Base-by-base conservation (phyloP, 64 coral and sea anemone species). In the Exaiptasia diaphana region DNA sequence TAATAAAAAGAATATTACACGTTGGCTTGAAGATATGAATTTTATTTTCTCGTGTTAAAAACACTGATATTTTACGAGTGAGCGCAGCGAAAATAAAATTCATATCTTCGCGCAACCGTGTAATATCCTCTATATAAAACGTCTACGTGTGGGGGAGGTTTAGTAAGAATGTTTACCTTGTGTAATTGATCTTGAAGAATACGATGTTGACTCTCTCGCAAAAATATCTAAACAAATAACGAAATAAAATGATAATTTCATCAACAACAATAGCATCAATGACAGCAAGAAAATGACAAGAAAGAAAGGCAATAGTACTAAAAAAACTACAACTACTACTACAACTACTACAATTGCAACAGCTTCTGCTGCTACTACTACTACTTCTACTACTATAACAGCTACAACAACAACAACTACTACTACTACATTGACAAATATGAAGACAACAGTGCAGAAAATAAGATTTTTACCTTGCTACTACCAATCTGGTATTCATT, bases 401-500 rank as follows among this genome's bases (percentile, higher is more conserved):
- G 15, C 43, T 6, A 46, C 43, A 15, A 46, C 43, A 15, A 46
- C 43, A 15, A 46, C 43, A 46, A 46, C 43, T 15, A 46, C 15
- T 15, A 46, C 43, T 6, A 46, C 15, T 15, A 46, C 5, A 46
- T 7, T 15, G 15, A 46, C 43, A 46, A 46, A 1, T 14, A 50
- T 50, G 46, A 20, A 1, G 43, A 46, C 5, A 74, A 46, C 21
- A 0, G 5, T 20, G n/a, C 22, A 28, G 2, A 57, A 60, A 33
- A 25, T 41, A n/a, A 29, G 23, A 27, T 4, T 23, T 17, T 5
- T 87, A 97, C 95, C 85, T 99, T 99, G 9, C 60, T 73, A 39
- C 70, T 92, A 40, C 95, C 95, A 5, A 99, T 80, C 74, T 91
- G 89, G 21, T 88, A 99, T 54, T 92, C 83, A 58, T 83, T 53